Evolutionary conservation across 2,888 invertebrate species (phyloP).

Genomic region (Cosmia trapezina): DNA sequence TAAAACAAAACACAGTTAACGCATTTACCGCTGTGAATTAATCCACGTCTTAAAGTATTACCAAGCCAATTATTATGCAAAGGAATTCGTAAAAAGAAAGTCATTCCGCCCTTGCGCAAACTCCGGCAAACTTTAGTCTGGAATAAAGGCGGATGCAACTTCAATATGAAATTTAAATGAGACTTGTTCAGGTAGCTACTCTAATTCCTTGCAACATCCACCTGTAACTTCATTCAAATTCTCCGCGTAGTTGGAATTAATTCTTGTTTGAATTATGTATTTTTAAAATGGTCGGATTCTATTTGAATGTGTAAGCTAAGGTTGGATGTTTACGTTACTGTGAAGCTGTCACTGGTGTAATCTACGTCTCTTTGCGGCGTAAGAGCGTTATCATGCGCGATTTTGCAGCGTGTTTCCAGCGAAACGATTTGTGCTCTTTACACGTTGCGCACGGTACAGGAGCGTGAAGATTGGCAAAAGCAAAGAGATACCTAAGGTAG

Average conservation of each 20-base stretch:
- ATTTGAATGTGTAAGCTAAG: slow-evolving; percentile 57
- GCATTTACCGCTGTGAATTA: slow-evolving; percentile 66
- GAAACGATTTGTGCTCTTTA: too few species aligned
- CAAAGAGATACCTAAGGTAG: too few species aligned
- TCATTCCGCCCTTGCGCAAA: slow-evolving; percentile 68
- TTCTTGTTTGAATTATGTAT: slow-evolving; percentile 77
- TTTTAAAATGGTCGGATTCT: slow-evolving; percentile 71
- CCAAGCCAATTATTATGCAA: slow-evolving; percentile 70
- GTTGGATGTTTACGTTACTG: slow-evolving; percentile 27
- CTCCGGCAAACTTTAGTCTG: slow-evolving; percentile 65
- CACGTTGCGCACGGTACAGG: background rate
- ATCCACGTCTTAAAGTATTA: slow-evolving; percentile 64
- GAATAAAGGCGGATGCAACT: slow-evolving; percentile 76
- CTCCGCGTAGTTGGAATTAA: slow-evolving; percentile 73
- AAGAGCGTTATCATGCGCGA: background rate
- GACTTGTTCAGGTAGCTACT: slow-evolving; percentile 70
- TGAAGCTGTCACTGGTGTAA: slow-evolving; percentile 1
- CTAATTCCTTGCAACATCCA: slow-evolving; percentile 76
- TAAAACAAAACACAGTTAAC: slow-evolving; percentile 63
- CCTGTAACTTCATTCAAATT: slow-evolving; percentile 74
- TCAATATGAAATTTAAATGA: slow-evolving; percentile 82
- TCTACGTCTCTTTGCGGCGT: background rate
- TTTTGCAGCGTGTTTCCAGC: background rate
- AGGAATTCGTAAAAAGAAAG: slow-evolving; percentile 71
- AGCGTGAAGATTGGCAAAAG: background rate